Percentiles rank a stretch among this genome's conserved stretches.
Conservation (phyloP, 92 coral and sea anemone species). For the Porites lobata region DNA sequence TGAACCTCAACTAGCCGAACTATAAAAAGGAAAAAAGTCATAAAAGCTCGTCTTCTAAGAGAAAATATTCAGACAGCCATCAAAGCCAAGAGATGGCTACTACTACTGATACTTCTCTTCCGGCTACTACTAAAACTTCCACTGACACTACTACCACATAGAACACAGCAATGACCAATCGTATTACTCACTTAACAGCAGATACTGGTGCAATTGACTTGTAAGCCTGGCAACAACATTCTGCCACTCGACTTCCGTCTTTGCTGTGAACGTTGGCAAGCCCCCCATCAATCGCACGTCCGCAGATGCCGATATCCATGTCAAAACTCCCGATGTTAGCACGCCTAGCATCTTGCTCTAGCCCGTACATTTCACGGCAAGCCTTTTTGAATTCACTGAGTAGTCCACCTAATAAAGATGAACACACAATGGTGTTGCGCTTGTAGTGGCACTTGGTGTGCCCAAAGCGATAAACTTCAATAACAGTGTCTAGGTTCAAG, state of each 20-base stretch:
- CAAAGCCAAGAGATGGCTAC: not conserved
- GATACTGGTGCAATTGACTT: constrained; percentile 42
- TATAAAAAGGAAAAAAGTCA: constrained; percentile 5
- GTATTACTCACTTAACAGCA: constrained; percentile 39
- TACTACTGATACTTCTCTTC: constrained; percentile 19
- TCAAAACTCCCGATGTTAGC: constrained; percentile 42
- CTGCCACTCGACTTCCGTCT: constrained; percentile 45
- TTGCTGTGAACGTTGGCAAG: constrained; percentile 41
- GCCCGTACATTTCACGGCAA: constrained; percentile 28
- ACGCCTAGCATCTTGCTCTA: constrained; percentile 37
- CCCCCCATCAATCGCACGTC: constrained; percentile 23
- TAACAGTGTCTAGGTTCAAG: constrained; percentile 35
- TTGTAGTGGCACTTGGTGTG: constrained; percentile 48
- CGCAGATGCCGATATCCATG: constrained; percentile 35
- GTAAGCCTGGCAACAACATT: constrained; percentile 33
- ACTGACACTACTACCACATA: constrained; percentile 14
- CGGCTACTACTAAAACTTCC: constrained; percentile 14
- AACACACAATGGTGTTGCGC: constrained; percentile 46
- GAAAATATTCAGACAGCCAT: constrained; percentile 14
- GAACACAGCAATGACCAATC: not conserved
- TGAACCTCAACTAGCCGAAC: constrained; percentile 39
- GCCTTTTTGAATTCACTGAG: constrained; percentile 44
- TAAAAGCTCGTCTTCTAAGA: not conserved
- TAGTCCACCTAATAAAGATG: constrained; percentile 13
- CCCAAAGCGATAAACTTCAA: constrained; percentile 46